Conservation (phyloP, 2,113 vertebrate genomes). For the Bos taurus region ARS-UCD2.0 NC_037340.1:69609001-69609500, state of each 20-base stretch:
- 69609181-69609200: not conserved
- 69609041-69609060: not conserved
- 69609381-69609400: not conserved
- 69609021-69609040: not conserved
- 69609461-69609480: constrained; percentile 79
- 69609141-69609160: not conserved
- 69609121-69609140: not conserved
- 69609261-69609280: not conserved
- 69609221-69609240: not conserved
- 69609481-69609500: constrained; percentile 72
- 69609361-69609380: not conserved
- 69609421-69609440: constrained; percentile 19
- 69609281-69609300: not conserved
- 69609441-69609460: constrained; percentile 51
- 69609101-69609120: not conserved
- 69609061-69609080: not conserved
- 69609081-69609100: not conserved
- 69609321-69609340: not conserved
- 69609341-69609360: not conserved
- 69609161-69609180: not conserved
- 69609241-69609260: not conserved
- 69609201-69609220: not conserved
- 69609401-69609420: not conserved
- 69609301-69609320: not conserved
- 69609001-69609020: not conserved